phyloP scores from a whole-genome alignment of 2,113 vertebrate species.

The Marmota flaviventris region DNA sequence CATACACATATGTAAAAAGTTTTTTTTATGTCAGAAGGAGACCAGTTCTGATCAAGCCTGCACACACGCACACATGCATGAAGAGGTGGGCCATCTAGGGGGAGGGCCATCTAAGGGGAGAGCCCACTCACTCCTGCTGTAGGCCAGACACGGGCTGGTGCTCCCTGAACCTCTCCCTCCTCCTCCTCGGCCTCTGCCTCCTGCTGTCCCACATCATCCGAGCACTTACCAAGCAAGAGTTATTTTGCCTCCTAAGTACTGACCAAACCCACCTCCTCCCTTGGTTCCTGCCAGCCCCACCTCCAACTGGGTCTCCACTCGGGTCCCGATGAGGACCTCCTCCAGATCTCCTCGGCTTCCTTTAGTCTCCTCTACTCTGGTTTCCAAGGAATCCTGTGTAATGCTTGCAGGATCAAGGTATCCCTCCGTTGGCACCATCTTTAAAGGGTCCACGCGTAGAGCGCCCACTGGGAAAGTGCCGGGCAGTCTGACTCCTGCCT shows the following conservation, averaged over 20 bases:
- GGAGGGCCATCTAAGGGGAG: rapidly evolving
- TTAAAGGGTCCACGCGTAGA: background rate
- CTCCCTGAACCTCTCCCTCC: rapidly evolving
- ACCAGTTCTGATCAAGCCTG: background rate
- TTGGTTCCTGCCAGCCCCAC: background rate
- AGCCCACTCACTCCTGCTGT: rapidly evolving
- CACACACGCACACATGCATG: rapidly evolving
- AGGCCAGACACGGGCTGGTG: background rate
- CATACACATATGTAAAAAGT: background rate
- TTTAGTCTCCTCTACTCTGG: background rate
- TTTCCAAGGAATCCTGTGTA: background rate
- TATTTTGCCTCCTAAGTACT: background rate
- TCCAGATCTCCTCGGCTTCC: background rate
- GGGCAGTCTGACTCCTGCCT: rapidly evolving
- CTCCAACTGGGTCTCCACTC: background rate
- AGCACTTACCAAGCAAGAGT: background rate
- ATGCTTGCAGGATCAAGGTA: rapidly evolving
- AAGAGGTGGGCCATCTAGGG: background rate
- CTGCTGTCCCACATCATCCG: background rate
- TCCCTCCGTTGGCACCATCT: no score
- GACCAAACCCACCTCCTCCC: background rate
- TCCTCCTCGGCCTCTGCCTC: background rate
- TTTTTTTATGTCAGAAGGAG: background rate
- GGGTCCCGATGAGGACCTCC: background rate
- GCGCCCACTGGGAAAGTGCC: background rate